Evolutionary conservation across 2,888 invertebrate genomes (phyloP).

Genomic region (Tillus elongatus): DNA sequence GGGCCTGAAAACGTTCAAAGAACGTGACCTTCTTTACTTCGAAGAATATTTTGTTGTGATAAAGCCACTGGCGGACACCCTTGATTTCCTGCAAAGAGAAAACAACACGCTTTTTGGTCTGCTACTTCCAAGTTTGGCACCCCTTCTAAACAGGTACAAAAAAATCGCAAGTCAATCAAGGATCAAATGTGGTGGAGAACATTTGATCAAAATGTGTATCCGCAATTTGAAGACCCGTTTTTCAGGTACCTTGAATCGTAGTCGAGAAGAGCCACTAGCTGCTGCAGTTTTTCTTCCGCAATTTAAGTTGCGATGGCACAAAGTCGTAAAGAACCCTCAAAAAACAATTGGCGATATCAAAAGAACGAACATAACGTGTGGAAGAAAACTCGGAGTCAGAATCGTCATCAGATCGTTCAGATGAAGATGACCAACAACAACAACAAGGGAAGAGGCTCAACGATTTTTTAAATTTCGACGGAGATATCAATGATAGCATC

Average conservation of each 20-base stretch:
- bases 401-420: conserved; percentile 2
- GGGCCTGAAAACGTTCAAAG: conserved; percentile 8
- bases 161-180: no score
- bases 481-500: conserved; percentile 6
- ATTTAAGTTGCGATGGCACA: conserved; percentile 7
- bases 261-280: no score
- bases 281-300: conserved; percentile 6
- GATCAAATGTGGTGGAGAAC: no score
- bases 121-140: conserved; percentile 9
- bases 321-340: conserved; percentile 1
- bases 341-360: conserved; percentile 7
- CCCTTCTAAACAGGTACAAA: conserved; percentile 4
- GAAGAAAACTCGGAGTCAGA: conserved; percentile 5
- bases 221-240: no score
- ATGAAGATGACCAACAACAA: conserved; percentile 2
- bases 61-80: conserved; percentile 8
- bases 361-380: conserved; percentile 1
- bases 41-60: conserved; percentile 12
- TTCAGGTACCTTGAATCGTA: no score
- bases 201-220: no score
- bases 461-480: conserved; percentile 10
- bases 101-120: conserved; percentile 10
- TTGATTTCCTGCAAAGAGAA: conserved; percentile 13
- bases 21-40: conserved; percentile 12
- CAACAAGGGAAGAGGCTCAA: conserved; percentile 8